A percentile compares a stretch with the other conserved stretches of the same genome.
Conservation (phyloP, 2,113 vertebrate genomes). For the Coryphaenoides rupestris region DNA sequence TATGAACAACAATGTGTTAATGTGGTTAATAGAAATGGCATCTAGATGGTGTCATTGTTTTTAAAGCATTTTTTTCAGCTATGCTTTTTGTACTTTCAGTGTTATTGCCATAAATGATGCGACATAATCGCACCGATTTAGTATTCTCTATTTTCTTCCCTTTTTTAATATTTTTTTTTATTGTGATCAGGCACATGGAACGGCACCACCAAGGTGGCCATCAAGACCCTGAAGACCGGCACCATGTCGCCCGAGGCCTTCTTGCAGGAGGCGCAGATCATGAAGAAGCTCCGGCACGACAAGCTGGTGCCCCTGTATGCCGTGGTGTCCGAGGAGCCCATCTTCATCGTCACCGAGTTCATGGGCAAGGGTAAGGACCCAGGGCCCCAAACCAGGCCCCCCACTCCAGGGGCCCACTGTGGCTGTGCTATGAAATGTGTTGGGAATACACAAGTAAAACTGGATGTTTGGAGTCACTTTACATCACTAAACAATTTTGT, state of each 20-base stretch:
- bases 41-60: no score
- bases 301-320: constrained; percentile 95
- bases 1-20: no score
- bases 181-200: constrained; percentile 88
- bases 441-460: no score
- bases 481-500: no score
- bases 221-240: constrained; percentile 95
- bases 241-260: constrained; percentile 99
- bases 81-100: no score
- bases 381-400: not conserved
- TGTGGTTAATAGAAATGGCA: no score
- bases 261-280: constrained; percentile 96
- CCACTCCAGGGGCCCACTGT: no score
- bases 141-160: not conserved
- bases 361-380: constrained; percentile 94
- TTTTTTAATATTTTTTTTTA: not conserved
- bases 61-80: no score
- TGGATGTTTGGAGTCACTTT: no score
- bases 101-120: no score
- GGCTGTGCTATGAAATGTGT: no score
- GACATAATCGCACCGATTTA: no score
- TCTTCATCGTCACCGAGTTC: constrained; percentile 95
- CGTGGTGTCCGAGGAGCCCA: constrained; percentile 96
- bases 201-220: constrained; percentile 96
- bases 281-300: constrained; percentile 96